These are phyloP conservation scores for Leucophenga montana DNA, from an alignment of 2,888 invertebrate species.

Conservation along the genomic window DNA sequence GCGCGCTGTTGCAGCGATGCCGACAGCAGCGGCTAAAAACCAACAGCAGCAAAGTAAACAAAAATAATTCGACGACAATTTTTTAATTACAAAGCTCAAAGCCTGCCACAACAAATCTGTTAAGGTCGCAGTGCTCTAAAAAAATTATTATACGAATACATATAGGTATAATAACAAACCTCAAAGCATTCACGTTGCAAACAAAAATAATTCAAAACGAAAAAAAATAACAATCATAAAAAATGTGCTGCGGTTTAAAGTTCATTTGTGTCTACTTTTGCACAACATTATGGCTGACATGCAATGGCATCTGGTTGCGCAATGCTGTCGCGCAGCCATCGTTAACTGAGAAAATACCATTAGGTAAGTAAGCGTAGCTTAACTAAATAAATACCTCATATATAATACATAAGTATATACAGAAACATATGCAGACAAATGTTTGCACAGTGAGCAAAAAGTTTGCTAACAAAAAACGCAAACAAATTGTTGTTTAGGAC, in stretches of 20 bases:
- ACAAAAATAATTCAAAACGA: conserved; percentile 28
- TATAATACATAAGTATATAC: no score
- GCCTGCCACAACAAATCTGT: no score
- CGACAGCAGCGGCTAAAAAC: no score
- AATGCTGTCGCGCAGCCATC: conserved; percentile 68
- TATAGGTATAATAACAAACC: conserved; percentile 16
- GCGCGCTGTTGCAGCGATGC: background rate
- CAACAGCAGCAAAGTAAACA: background rate
- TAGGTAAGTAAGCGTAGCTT: conserved; percentile 71
- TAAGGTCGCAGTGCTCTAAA: background rate
- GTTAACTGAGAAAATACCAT: conserved; percentile 73
- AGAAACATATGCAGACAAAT: no score
- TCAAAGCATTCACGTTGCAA: conserved; percentile 30
- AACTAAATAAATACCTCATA: conserved; percentile 19
- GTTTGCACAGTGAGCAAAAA: no score
- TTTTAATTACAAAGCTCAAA: no score
- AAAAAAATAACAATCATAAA: conserved; percentile 39
- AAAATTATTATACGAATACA: background rate
- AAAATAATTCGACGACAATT: background rate
- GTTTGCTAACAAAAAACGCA: no score
- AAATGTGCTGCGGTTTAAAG: conserved; percentile 69
- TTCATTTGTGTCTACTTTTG: conserved; percentile 55
- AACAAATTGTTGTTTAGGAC: no score
- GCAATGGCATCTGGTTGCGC: conserved; percentile 59
- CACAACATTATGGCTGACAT: conserved; percentile 67